Percentiles rank a stretch among this genome's conserved stretches.
phyloP scores from a whole-genome alignment of 2,797 vertebrate genomes.

The Aselliscus stoliczkanus region DNA sequence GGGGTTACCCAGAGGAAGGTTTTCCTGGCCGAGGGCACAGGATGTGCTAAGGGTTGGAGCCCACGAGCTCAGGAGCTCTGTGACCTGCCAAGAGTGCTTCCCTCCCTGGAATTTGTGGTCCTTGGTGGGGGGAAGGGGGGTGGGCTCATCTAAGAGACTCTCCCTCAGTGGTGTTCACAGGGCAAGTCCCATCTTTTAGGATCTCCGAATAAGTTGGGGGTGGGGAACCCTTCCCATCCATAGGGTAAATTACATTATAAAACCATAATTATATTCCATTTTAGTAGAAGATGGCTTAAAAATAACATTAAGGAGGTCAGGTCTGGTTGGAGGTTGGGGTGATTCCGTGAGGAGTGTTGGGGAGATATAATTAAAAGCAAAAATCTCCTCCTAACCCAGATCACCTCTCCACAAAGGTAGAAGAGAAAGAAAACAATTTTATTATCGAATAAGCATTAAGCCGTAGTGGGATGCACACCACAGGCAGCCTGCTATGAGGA shows the following conservation, averaged over 20 bases:
- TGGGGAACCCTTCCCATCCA: neutral
- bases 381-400: neutral
- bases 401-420: neutral
- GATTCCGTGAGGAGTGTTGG: neutral
- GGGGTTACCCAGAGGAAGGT: neutral
- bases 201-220: neutral
- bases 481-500: neutral
- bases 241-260: neutral
- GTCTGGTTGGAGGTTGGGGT: neutral
- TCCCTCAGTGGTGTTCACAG: neutral
- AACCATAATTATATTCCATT: neutral
- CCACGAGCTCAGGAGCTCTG: neutral
- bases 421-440: neutral
- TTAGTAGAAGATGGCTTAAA: slow-evolving; percentile 15
- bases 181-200: neutral
- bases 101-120: neutral
- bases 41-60: neutral
- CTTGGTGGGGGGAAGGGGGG: too few relatives aligned
- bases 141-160: neutral
- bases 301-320: neutral
- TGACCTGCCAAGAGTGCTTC: neutral
- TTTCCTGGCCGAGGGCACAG: neutral
- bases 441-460: neutral
- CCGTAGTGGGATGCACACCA: neutral
- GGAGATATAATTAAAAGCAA: neutral